Base-by-base conservation (phyloP, 2,888 invertebrate genomes). In the Thalpophila matura region DNA sequence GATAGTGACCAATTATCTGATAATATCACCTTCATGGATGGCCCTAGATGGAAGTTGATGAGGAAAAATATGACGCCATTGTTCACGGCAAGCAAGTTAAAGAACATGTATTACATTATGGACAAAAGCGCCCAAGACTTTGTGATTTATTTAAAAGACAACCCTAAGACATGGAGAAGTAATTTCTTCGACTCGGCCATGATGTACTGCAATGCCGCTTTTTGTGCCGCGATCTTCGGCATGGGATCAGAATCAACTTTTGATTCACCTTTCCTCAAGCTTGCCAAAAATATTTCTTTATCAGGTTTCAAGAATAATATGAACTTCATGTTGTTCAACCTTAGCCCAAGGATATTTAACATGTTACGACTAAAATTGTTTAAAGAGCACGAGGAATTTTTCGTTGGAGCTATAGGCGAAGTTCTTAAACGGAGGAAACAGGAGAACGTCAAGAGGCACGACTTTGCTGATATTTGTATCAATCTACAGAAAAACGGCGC, bases 31-130 rank as follows among this genome's bases (percentile, higher is more conserved):
- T 86, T 89, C 26, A 79, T 86, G 65, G 74, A 86, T 27, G 83
- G 90, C 1, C 83, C 82, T 1, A 77, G 81, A 58, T 92, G 92
- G 93, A 89, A 89, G 60, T 61, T 86, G 7, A 84, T 91, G 50
- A 65, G 92, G 1, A 89, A 90, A 33, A 91, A 86, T 37, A 79
- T 93, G 77, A 86, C 89, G 0, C 90, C 92, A 0, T 77, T 89
- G 1, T 92, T 93, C 59, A 90, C 91, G 0, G 73, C 85, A 0
- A 77, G 78, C 0, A 92, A 92, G 63, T 74, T 92, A 9, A 89
- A 89, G 58, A 89, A 86, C 38, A 89, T 93, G 89, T 91, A 84
- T 64, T 85, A 85, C 33, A 86, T 90, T n/a, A 85, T 91, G 47
- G 86, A 87, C 12, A 86, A 82, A 59, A 79, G 86, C 20, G 88